phyloP scores from a whole-genome alignment of 2,888 invertebrate species.

The Ellobium chinense region DNA sequence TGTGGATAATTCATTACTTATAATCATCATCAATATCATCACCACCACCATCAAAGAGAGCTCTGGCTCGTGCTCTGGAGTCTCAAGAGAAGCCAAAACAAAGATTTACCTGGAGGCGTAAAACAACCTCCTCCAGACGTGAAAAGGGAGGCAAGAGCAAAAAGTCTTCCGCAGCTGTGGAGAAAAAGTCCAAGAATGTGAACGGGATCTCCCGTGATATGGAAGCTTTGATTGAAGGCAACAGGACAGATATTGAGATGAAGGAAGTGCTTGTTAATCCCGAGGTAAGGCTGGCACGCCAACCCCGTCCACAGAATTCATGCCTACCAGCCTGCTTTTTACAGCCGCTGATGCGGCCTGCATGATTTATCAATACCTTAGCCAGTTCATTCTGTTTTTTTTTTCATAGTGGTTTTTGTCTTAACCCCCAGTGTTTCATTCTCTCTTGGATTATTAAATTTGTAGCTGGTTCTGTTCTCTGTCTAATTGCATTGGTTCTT shows the following conservation, averaged over 20 bases:
- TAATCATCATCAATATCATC: slow-evolving; percentile 1
- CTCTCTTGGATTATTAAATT: no score
- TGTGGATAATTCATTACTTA: no score
- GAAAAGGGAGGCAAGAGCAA: slow-evolving; percentile 56
- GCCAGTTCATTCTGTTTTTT: not conserved
- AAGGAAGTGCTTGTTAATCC: slow-evolving; percentile 53
- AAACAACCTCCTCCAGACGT: slow-evolving; percentile 51
- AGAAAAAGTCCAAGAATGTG: slow-evolving; percentile 39
- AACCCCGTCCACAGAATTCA: not conserved
- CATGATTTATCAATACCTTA: not conserved
- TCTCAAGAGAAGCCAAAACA: slow-evolving; percentile 56
- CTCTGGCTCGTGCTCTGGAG: slow-evolving; percentile 68
- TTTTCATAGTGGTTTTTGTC: no score
- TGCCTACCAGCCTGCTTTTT: slow-evolving; percentile 16
- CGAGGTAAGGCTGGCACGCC: slow-evolving; percentile 55
- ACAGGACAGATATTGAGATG: slow-evolving; percentile 65
- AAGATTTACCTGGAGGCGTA: slow-evolving; percentile 53
- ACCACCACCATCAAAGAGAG: slow-evolving; percentile 63
- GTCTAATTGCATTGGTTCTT: no score
- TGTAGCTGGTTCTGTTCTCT: no score
- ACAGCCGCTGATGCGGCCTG: slow-evolving; percentile 19
- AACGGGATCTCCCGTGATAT: slow-evolving; percentile 60
- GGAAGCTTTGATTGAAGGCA: slow-evolving; percentile 62
- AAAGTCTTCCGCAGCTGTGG: slow-evolving; percentile 18
- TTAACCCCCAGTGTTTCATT: no score